Percentiles rank a stretch among this genome's conserved stretches.
phyloP scores from a whole-genome alignment of 2,888 invertebrate genomes.

The Chymomyza fuscimana region DNA sequence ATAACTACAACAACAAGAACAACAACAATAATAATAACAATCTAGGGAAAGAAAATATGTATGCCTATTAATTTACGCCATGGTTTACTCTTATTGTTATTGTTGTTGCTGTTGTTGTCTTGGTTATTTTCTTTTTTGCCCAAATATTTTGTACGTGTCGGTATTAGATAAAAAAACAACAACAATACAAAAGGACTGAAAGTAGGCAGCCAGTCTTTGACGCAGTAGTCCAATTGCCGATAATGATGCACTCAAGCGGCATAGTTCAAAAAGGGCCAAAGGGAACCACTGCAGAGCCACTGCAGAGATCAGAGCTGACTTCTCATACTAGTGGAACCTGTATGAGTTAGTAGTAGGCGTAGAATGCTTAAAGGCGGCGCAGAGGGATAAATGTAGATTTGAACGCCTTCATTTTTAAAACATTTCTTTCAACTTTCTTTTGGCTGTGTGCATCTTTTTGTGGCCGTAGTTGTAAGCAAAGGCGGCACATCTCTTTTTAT shows the following conservation, averaged over 20 bases:
- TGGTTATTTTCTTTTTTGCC: slow-evolving; percentile 50
- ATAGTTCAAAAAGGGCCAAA: slow-evolving; percentile 63
- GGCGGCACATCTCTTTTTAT: background rate
- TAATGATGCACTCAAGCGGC: slow-evolving; percentile 76
- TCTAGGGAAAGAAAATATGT: slow-evolving; percentile 42
- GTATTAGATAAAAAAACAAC: slow-evolving; percentile 36
- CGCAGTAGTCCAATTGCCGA: slow-evolving; percentile 76
- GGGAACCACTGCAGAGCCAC: slow-evolving; percentile 25
- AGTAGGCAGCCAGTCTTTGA: slow-evolving; percentile 66
- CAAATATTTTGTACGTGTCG: slow-evolving; percentile 55
- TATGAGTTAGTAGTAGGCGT: slow-evolving; percentile 8
- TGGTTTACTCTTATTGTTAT: slow-evolving; percentile 46
- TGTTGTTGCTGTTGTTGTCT: slow-evolving; percentile 20
- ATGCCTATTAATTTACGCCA: slow-evolving; percentile 67
- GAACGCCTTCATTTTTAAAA: slow-evolving; percentile 64
- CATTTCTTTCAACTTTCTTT: background rate
- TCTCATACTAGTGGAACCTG: background rate
- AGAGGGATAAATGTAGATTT: slow-evolving; percentile 73
- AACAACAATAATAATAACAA: slow-evolving; percentile 29
- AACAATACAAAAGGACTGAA: slow-evolving; percentile 13
- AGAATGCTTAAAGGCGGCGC: slow-evolving; percentile 33
- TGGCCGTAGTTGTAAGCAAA: background rate
- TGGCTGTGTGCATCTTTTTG: slow-evolving; percentile 27
- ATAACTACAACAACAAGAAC: slow-evolving; percentile 26
- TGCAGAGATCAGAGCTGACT: too few relatives aligned